Percentiles rank a stretch among this genome's conserved stretches.
These are phyloP conservation scores for Oligia latruncula DNA, from an alignment of 2,888 invertebrate species.

Conservation along the genomic window DNA sequence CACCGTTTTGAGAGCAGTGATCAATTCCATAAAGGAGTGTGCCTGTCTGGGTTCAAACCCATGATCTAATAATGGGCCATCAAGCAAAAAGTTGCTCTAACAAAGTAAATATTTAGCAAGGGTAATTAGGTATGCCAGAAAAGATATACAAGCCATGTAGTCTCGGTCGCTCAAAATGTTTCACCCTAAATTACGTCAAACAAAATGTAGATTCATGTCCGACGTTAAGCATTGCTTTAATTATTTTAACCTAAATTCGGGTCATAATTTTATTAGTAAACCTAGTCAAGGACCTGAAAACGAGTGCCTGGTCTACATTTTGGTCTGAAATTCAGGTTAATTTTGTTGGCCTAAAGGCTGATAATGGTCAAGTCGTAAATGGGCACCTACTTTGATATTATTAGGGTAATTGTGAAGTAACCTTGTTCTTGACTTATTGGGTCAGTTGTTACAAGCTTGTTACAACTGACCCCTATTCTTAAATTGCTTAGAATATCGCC, in stretches of 20 bases:
- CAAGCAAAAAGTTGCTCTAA: no score
- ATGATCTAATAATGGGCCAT: no score
- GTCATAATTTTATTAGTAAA: conserved; percentile 22
- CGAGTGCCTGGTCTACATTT: conserved; percentile 1
- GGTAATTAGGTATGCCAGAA: no score
- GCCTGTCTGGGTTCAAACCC: no score
- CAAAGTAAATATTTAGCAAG: no score
- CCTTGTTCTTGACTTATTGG: neutral
- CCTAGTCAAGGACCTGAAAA: conserved; percentile 24
- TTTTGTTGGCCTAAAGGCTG: conserved; percentile 25
- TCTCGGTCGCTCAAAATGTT: neutral
- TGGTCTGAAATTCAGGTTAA: conserved; percentile 12
- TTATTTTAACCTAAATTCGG: conserved; percentile 41
- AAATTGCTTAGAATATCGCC: neutral
- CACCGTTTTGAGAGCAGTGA: no score
- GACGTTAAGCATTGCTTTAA: conserved; percentile 9
- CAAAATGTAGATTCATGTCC: conserved; percentile 21
- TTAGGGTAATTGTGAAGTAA: neutral
- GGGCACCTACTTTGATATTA: conserved; percentile 3
- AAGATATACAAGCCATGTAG: neutral
- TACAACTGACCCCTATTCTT: neutral
- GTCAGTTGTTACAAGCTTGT: conserved; percentile 1
- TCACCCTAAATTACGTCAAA: neutral
- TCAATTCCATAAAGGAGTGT: no score
- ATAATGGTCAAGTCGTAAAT: conserved; percentile 9